Base-by-base conservation (phyloP, 2,888 invertebrate species). In the Pristionchus entomophagus region DNA sequence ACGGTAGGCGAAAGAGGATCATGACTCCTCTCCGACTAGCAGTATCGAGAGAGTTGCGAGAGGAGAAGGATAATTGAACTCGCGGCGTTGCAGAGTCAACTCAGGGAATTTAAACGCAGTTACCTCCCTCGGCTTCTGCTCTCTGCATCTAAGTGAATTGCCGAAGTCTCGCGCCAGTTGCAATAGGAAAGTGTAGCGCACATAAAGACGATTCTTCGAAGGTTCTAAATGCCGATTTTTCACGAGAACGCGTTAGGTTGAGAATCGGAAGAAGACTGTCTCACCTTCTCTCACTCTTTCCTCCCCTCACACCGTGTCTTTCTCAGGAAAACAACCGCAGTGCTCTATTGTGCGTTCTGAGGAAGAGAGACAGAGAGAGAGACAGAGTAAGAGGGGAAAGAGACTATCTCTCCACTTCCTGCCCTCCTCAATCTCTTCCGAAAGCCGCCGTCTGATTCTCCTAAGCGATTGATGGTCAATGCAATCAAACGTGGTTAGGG, bases 401-500 rank as follows among this genome's bases (percentile, higher is more conserved):
- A 56, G 14, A 22, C 56, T 56, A 56, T 19, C 65, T 65, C n/a
- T 65, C 65, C 35, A 32, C 19, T 65, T 65, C 65, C 35, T 62
- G n/a, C 35, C 35, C 35, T 38, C 38, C n/a, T 73, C 73, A 73
- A 73, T 73, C 73, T 45, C 22, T 3, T 19, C 65, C n/a, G 17
- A 73, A 73, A 41, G 32, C 35, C 14, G 35, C 26, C 59, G 26
- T 59, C 22, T 73, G 73, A 73, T 73, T 73, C 73, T n/a, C n/a
- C n/a, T n/a, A n/a, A n/a, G n/a, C n/a, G n/a, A n/a, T n/a, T n/a
- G n/a, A n/a, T n/a, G n/a, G 26, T 19, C 12, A 73, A 73, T 45
- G 10, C 73, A 73, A 73, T 73, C 73, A 73, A 73, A 73, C 73
- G 45, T 73, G 41, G n/a, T n/a, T n/a, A n/a, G n/a, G n/a, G n/a